phyloP scores from a whole-genome alignment of 92 coral and sea anemone species.

The Phenganax stokvisi region DNA sequence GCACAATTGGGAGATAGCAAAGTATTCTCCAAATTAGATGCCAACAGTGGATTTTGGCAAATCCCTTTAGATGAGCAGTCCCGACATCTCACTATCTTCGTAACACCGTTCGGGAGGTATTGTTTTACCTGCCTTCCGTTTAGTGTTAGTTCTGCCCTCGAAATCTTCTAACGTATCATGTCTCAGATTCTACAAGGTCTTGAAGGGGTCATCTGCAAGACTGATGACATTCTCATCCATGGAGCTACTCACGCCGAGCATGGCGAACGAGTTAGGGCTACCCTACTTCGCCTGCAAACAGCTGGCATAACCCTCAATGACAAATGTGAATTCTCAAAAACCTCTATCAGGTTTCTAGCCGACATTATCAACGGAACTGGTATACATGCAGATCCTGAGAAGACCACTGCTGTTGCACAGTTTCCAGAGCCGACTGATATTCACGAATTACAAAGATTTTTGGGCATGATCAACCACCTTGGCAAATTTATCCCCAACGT shows the following conservation, averaged over 20 bases:
- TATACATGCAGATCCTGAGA: slow-evolving; percentile 49
- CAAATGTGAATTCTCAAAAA: slow-evolving; percentile 49
- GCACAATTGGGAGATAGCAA: slow-evolving; percentile 49
- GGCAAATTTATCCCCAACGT: slow-evolving; percentile 48
- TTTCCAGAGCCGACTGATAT: neutral
- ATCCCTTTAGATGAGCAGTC: slow-evolving; percentile 33
- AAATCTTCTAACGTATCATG: slow-evolving; percentile 44
- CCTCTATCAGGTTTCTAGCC: slow-evolving; percentile 52
- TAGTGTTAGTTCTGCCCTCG: slow-evolving; percentile 46
- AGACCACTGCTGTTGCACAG: slow-evolving; percentile 49
- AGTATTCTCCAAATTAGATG: slow-evolving; percentile 48
- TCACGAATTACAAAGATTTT: slow-evolving; percentile 46
- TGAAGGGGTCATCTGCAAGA: slow-evolving; percentile 39
- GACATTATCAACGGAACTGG: slow-evolving; percentile 47
- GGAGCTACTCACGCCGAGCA: slow-evolving; percentile 50
- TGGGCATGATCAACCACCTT: slow-evolving; percentile 63
- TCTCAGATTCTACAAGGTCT: slow-evolving; percentile 45
- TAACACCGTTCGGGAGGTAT: slow-evolving; percentile 46
- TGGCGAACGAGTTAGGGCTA: slow-evolving; percentile 44
- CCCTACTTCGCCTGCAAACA: slow-evolving; percentile 37
- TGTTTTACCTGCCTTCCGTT: slow-evolving; percentile 52
- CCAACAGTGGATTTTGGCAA: slow-evolving; percentile 49
- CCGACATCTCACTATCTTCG: slow-evolving; percentile 35
- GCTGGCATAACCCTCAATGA: slow-evolving; percentile 57
- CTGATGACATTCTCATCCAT: slow-evolving; percentile 57